These are phyloP conservation scores for Berghia stephanieae DNA, from an alignment of 1,140 invertebrate genomes.

Conservation along the genomic window DNA sequence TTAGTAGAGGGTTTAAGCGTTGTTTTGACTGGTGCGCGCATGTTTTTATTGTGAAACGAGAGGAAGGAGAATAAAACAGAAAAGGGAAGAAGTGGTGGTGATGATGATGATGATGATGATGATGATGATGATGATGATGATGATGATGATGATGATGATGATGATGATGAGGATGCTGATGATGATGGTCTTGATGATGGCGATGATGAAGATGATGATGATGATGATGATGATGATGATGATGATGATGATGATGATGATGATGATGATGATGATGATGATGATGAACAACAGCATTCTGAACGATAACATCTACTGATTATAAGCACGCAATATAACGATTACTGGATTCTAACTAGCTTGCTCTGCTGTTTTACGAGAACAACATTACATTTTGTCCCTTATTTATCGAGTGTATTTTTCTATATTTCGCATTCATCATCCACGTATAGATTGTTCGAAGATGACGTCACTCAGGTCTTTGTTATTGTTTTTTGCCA, in stretches of 20 bases:
- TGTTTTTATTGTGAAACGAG: neutral
- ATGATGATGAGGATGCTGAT: conserved; percentile 26
- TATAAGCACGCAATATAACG: neutral
- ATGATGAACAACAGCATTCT: neutral
- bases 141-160: conserved; percentile 24
- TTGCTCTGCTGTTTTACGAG: neutral
- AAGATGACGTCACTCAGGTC: no score
- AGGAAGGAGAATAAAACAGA: neutral
- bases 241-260: conserved; percentile 20
- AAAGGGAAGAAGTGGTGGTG: neutral
- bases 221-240: neutral
- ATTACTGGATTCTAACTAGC: neutral
- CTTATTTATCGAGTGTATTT: no score
- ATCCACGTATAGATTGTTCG: no score
- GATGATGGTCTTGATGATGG: conserved; percentile 44
- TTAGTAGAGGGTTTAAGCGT: neutral
- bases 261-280: conserved; percentile 13
- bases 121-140: neutral
- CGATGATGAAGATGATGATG: conserved; percentile 47
- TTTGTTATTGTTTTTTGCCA: no score
- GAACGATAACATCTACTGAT: neutral
- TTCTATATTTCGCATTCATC: no score
- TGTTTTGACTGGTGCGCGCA: neutral
- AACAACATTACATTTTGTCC: neutral
- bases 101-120: neutral